Evolutionary conservation across 2,797 vertebrate species (phyloP).

Genomic region (Potorous gilbertii): DNA sequence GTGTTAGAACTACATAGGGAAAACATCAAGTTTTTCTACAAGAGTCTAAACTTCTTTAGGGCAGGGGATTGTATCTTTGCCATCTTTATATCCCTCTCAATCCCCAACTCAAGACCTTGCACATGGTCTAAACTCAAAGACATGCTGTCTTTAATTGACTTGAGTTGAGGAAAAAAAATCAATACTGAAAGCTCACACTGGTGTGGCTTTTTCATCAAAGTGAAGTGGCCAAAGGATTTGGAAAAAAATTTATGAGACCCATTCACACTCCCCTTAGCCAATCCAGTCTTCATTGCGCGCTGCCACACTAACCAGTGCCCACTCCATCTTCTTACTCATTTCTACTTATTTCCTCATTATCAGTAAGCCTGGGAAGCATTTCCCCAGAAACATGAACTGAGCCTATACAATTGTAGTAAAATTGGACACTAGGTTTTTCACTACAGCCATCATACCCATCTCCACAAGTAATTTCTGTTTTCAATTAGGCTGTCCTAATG

Average conservation of each 20-base stretch:
- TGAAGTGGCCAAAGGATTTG: neutral
- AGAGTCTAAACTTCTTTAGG: neutral
- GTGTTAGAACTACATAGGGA: neutral
- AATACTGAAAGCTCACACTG: neutral
- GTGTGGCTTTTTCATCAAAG: neutral
- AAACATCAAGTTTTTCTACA: neutral
- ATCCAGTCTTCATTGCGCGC: neutral
- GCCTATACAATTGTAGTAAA: neutral
- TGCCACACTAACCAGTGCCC: neutral
- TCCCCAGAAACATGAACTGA: neutral
- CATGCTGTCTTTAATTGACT: neutral
- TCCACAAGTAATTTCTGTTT: neutral
- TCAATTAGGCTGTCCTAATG: neutral
- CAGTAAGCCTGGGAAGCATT: neutral
- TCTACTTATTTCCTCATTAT: neutral
- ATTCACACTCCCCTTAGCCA: neutral
- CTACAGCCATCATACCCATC: accelerated
- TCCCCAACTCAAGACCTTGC: neutral
- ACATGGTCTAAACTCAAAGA: neutral
- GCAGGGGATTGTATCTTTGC: neutral
- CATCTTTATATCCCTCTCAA: neutral
- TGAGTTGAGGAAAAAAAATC: neutral
- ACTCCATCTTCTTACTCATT: neutral
- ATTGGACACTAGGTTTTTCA: neutral
- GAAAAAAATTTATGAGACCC: neutral